Percentiles rank a stretch among this genome's conserved stretches.
phyloP scores from a whole-genome alignment of 1,140 invertebrate species.

The Sycobia sp. region DNA sequence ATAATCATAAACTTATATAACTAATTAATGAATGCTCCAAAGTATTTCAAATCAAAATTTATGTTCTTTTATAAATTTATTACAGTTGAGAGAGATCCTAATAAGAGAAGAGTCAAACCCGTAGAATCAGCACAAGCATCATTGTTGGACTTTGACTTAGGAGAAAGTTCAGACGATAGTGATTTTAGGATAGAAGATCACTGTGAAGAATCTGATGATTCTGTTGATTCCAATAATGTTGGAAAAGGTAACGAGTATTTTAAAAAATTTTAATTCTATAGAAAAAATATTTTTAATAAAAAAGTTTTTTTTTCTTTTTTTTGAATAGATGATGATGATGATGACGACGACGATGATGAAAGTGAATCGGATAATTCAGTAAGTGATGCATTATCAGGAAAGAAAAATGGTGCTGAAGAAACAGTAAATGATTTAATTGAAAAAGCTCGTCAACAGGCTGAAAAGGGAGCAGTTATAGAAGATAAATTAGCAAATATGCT shows the following conservation, averaged over 20 bases:
- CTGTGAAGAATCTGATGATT: slow-evolving; percentile 76
- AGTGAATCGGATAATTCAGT: slow-evolving; percentile 62
- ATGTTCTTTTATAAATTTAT: slow-evolving; percentile 32
- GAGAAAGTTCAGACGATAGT: slow-evolving; percentile 93
- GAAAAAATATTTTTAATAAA: neutral
- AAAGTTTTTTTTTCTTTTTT: neutral
- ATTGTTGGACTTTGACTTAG: slow-evolving; percentile 82
- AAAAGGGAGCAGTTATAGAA: slow-evolving; percentile 50
- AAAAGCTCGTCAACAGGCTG: slow-evolving; percentile 60
- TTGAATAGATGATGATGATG: neutral
- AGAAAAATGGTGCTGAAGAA: slow-evolving; percentile 60
- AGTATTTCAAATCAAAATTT: too few species aligned
- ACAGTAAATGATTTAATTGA: slow-evolving; percentile 64
- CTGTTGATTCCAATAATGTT: slow-evolving; percentile 61
- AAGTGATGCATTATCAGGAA: slow-evolving; percentile 60
- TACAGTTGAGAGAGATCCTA: slow-evolving; percentile 81
- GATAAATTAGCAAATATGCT: slow-evolving; percentile 64
- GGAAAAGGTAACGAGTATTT: slow-evolving; percentile 44
- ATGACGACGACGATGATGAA: slow-evolving; percentile 44
- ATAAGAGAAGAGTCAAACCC: slow-evolving; percentile 84
- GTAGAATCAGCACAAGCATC: slow-evolving; percentile 74
- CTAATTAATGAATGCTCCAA: too few species aligned
- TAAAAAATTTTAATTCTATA: neutral
- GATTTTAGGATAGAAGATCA: slow-evolving; percentile 93
- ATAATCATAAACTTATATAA: too few species aligned